Evolutionary conservation across 1,140 invertebrate genomes (phyloP), one percentile per base, ranked within the genome.

Genomic region (Charaxes varanes): DNA sequence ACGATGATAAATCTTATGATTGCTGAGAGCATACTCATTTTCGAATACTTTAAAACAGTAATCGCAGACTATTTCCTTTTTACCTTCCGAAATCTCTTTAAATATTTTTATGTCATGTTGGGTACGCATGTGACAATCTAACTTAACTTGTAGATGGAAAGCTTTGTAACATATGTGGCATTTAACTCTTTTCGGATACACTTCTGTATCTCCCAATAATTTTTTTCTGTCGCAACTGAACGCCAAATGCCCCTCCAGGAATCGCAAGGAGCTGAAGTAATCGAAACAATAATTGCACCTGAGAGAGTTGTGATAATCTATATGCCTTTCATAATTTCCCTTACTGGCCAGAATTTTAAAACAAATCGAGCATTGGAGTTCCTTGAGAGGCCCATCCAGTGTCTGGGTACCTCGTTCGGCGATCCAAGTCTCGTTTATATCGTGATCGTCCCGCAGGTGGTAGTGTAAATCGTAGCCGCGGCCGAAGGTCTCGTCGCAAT

Each of bases 251-350:
- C 79, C 81, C 42, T 84, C 78, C 7, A 84, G 47, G 51, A 85
- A 85, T 10, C 63, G 52, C n/a, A 67, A 57, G 3, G 63, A 56
- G 38, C 65, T 76, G 46, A 86, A 86, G 45, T 79, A 83, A 16
- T 84, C 71, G 23, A 78, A 84, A 38, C 84, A 86, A 40, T 86
- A 86, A 52, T 85, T 86, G 58, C 84, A 86, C 11, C 82, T 48
- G 4, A 85, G 52, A 0, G 73, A 65, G 30, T 86, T 86, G 53
- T 86, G 84, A 34, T 78, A 84, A 33, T 84, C 77, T 14, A 86
- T 53, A 41, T 86, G 84, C 14, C 80, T 51, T 24, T 84, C 68
- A 33, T 66, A 86, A 40, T 82, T 83, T 7, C 71, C 74, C 43
- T 81, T 77, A 31, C 63, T 76, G 6, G 81, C 72, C 0, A 86